Evolutionary conservation across 2,888 invertebrate genomes (phyloP).

Genomic region (Deilephila porcellus): DNA sequence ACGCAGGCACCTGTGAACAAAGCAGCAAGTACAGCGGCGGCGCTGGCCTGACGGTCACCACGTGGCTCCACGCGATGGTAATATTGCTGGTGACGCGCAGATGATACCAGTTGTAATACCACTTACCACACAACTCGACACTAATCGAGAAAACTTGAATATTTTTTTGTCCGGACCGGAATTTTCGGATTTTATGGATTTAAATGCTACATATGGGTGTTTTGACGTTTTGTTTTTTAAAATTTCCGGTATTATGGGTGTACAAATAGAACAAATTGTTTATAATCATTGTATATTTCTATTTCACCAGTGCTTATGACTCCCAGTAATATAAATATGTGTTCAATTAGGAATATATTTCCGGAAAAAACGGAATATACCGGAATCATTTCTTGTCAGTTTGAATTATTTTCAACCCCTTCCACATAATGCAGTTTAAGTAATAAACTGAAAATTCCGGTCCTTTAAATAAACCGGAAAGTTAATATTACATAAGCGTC

Average conservation of each 20-base stretch:
- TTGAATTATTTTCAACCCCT: not conserved
- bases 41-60: slow-evolving; percentile 43
- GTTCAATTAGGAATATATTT: not conserved
- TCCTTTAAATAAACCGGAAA: not conserved
- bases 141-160: not conserved
- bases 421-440: not conserved
- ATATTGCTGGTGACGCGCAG: slow-evolving; percentile 48
- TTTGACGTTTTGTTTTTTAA: not conserved
- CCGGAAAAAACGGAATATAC: not conserved
- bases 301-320: not conserved
- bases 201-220: no score
- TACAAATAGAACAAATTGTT: no score
- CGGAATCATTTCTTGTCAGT: not conserved
- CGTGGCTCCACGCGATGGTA: slow-evolving; percentile 39
- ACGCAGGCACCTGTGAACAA: slow-evolving; percentile 79
- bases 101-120: slow-evolving; percentile 48
- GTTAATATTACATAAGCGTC: not conserved
- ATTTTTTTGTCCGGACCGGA: not conserved
- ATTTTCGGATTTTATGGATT: not conserved
- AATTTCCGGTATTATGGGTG: not conserved
- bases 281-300: no score
- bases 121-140: not conserved
- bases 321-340: not conserved
- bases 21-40: slow-evolving; percentile 76
- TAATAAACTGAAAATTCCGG: slow-evolving; percentile 6